Conservation (phyloP, 2,113 vertebrate species). For the Microcebus jonahi region DNA sequence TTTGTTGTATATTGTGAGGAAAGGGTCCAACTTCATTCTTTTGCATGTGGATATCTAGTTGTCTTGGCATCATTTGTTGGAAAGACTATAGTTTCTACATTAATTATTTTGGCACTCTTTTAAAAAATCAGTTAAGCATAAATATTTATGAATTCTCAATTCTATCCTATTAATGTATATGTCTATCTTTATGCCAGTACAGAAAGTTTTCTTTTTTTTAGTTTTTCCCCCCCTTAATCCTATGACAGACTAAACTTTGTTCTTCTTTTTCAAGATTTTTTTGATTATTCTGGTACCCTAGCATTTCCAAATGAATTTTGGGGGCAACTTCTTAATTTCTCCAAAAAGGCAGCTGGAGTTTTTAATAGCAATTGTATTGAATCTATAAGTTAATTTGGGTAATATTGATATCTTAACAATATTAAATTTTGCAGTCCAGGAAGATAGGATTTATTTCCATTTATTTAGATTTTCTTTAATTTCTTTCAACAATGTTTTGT, state of each 20-base stretch:
- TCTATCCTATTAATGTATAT: background rate
- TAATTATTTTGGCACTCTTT: background rate
- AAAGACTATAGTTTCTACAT: background rate
- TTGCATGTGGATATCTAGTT: background rate
- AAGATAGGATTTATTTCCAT: background rate
- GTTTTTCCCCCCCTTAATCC: too few species aligned
- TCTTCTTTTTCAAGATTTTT: background rate
- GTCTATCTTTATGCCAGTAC: background rate
- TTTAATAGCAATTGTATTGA: background rate
- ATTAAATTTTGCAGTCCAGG: background rate
- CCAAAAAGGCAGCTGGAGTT: background rate
- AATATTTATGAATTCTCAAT: constrained; percentile 12
- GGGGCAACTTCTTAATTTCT: background rate
- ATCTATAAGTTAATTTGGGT: background rate
- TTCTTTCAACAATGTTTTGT: constrained; percentile 8
- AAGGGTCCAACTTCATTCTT: background rate
- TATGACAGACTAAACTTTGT: too few species aligned
- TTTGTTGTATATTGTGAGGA: background rate
- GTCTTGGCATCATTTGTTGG: background rate
- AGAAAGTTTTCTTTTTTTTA: background rate
- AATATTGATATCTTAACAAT: background rate
- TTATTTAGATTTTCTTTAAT: constrained; percentile 23
- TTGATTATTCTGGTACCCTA: background rate
- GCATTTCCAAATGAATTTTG: constrained; percentile 7
- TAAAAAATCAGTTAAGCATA: background rate